Conservation (phyloP, 2,113 vertebrate species). For the Turdus rufiventris region DNA sequence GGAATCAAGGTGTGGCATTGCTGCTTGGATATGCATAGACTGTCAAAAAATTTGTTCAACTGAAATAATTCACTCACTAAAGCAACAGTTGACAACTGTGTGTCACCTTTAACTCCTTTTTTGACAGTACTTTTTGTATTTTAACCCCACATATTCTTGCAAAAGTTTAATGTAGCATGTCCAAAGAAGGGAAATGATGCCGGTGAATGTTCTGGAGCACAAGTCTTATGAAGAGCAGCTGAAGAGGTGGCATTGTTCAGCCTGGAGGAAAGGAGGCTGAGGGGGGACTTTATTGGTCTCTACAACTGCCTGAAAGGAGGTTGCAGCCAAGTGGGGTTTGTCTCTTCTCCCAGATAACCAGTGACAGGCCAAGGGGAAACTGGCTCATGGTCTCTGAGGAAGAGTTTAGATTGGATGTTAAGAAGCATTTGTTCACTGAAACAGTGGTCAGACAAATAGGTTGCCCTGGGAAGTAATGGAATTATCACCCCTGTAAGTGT, state of each 20-base stretch:
- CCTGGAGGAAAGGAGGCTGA: not conserved
- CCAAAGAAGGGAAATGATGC: not conserved
- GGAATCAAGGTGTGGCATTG: not conserved
- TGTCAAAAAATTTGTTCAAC: not conserved
- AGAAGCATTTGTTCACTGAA: not conserved
- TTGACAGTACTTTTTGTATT: not conserved
- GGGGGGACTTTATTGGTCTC: not conserved
- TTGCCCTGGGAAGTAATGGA: too few species aligned
- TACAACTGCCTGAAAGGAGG: not conserved
- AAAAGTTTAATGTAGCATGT: not conserved
- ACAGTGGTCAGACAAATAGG: not conserved
- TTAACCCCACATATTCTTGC: not conserved
- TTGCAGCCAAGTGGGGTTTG: accelerated
- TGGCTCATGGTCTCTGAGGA: accelerated
- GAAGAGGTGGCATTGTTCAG: not conserved
- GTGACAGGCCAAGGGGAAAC: not conserved
- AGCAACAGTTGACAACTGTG: not conserved
- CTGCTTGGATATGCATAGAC: not conserved
- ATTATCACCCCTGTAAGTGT: not conserved
- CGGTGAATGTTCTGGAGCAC: not conserved
- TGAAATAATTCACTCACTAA: not conserved
- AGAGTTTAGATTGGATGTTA: not conserved
- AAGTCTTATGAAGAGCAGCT: not conserved
- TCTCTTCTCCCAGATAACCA: not conserved
- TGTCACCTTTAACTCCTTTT: not conserved